phyloP scores from a whole-genome alignment of 2,113 vertebrate species.

The Columba livia region DNA sequence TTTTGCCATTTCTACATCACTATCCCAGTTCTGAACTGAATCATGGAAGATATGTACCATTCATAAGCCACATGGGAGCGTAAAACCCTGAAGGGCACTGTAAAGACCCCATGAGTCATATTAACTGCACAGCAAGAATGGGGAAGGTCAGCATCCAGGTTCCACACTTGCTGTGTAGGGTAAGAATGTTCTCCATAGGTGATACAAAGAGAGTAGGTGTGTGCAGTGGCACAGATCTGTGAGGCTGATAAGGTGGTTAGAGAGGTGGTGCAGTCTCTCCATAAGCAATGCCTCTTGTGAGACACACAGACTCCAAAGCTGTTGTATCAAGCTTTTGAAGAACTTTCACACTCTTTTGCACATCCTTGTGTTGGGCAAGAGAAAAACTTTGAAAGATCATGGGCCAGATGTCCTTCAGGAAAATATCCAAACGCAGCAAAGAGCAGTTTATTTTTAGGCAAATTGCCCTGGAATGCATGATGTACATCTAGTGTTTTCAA shows the following conservation, averaged over 20 bases:
- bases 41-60: neutral
- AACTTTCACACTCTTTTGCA: neutral
- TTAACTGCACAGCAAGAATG: neutral
- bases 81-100: neutral
- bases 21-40: neutral
- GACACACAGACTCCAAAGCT: neutral
- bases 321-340: neutral
- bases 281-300: neutral
- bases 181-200: neutral
- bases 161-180: neutral
- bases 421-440: neutral
- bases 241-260: neutral
- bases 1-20: neutral
- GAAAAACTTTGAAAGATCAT: neutral
- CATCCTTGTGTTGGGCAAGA: neutral
- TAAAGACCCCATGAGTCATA: neutral
- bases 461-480: neutral
- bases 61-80: neutral
- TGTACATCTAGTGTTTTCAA: rapidly evolving
- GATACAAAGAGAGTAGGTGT: neutral
- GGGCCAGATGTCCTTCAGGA: neutral
- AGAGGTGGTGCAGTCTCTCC: neutral
- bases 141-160: neutral
- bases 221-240: neutral
- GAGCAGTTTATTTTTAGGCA: neutral